Evolutionary conservation across 2,113 vertebrate genomes (phyloP).

Genomic region (Poeciliopsis retropinna): DNA sequence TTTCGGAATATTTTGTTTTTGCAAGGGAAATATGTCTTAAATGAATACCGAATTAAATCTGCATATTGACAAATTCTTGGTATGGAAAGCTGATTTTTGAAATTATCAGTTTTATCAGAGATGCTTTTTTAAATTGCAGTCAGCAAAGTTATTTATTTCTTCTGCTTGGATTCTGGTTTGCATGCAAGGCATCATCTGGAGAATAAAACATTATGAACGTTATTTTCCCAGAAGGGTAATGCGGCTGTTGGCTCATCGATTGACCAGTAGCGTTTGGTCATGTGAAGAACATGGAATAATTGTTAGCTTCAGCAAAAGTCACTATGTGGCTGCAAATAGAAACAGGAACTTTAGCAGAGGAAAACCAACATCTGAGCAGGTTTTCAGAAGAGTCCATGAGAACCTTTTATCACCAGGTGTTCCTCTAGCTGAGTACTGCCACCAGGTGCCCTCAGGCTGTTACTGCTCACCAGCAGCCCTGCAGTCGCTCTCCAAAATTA

Average conservation of each 20-base stretch:
- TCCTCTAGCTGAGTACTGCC: conserved; percentile 61
- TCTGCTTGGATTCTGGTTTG: background rate
- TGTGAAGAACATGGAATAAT: background rate
- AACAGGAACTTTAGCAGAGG: background rate
- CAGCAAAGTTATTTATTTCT: background rate
- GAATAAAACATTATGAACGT: background rate
- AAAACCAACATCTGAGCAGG: background rate
- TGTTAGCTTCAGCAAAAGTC: background rate
- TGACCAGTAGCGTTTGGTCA: background rate
- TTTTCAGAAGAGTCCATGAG: conserved; percentile 8
- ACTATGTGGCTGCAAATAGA: background rate
- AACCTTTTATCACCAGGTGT: conserved; percentile 28
- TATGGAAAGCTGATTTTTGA: background rate
- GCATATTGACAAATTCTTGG: background rate
- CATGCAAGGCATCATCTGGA: background rate
- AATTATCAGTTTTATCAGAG: background rate
- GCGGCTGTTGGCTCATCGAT: background rate
- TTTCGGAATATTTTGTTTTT: conserved; percentile 13
- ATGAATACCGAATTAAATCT: conserved; percentile 16
- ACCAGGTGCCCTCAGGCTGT: conserved; percentile 63
- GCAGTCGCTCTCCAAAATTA: background rate
- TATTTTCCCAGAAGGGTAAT: background rate
- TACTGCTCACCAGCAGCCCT: conserved; percentile 46
- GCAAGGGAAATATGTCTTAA: conserved; percentile 14
- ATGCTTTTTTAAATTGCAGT: background rate